Conservation (phyloP, 2,113 vertebrate genomes). For the Clarias gariepinus region DNA sequence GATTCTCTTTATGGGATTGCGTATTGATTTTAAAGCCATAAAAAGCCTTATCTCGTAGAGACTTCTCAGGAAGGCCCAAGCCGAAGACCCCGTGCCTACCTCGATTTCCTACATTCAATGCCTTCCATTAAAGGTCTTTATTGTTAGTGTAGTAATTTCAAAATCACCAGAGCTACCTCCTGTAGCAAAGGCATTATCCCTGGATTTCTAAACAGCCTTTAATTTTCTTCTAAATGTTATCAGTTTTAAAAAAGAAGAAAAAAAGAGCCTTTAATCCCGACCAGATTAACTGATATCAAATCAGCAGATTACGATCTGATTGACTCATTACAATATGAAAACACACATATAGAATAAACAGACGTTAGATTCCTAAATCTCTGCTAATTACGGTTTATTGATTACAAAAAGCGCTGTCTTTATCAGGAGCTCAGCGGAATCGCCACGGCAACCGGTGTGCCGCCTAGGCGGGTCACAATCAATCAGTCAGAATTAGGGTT, state of each 20-base stretch:
- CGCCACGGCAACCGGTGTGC: conserved; percentile 82
- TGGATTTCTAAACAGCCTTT: conserved; percentile 8
- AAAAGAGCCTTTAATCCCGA: conserved; percentile 26
- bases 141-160: neutral
- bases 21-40: conserved; percentile 97
- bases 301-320: conserved; percentile 46
- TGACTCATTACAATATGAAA: conserved; percentile 46
- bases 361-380: conserved; percentile 44
- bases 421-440: conserved; percentile 90
- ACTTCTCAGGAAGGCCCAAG: no score
- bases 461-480: conserved; percentile 87
- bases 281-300: conserved; percentile 67
- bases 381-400: conserved; percentile 96
- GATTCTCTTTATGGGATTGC: conserved; percentile 98
- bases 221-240: conserved; percentile 14
- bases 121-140: neutral
- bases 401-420: conserved; percentile 89
- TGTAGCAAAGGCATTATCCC: conserved; percentile 8
- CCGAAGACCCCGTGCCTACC: neutral
- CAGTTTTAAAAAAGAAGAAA: neutral
- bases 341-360: conserved; percentile 19
- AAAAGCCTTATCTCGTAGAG: conserved; percentile 76
- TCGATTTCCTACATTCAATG: neutral
- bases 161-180: neutral
- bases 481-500: conserved; percentile 74